These are phyloP conservation scores for Drosophila parabipectinata DNA, from an alignment of 1,140 invertebrate genomes.

Conservation along the genomic window DNA sequence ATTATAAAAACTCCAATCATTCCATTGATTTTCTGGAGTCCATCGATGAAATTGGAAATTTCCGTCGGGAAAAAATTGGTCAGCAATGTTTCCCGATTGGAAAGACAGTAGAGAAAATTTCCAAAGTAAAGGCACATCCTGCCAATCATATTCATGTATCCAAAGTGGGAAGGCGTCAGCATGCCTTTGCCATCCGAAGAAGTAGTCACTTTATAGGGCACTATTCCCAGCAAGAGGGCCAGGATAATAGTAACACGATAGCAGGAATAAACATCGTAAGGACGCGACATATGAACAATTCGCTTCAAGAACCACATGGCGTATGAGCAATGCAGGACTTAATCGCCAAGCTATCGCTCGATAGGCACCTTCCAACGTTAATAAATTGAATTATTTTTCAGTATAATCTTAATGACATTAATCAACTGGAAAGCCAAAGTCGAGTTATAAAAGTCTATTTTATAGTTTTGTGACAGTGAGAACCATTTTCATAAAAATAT, in stretches of 20 bases:
- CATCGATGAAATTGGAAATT: conserved; percentile 44
- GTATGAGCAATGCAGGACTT: conserved; percentile 39
- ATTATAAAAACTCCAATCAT: conserved; percentile 37
- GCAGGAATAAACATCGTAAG: conserved; percentile 52
- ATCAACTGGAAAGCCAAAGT: conserved; percentile 20
- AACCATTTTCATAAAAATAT: not conserved
- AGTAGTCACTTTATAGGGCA: conserved; percentile 51
- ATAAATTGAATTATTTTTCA: conserved; percentile 11
- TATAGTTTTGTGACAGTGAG: not conserved
- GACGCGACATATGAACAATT: conserved; percentile 25
- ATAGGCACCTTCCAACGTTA: conserved; percentile 16
- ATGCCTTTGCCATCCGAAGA: not conserved
- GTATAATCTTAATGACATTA: conserved; percentile 6
- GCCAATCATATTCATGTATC: conserved; percentile 34
- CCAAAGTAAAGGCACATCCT: conserved; percentile 36
- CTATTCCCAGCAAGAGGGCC: conserved; percentile 46
- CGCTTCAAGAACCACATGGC: conserved; percentile 57
- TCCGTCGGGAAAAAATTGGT: conserved; percentile 31
- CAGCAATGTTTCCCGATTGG: conserved; percentile 22
- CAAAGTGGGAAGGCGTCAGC: conserved; percentile 22
- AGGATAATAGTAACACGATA: conserved; percentile 47
- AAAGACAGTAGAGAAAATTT: conserved; percentile 24
- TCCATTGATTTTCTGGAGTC: conserved; percentile 61
- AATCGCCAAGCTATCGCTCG: not conserved
- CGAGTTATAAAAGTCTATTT: not conserved